A percentile compares a stretch with the other conserved stretches of the same genome.
Conservation (phyloP, 2,113 vertebrate species). For the Myrmecophaga tridactyla region DNA sequence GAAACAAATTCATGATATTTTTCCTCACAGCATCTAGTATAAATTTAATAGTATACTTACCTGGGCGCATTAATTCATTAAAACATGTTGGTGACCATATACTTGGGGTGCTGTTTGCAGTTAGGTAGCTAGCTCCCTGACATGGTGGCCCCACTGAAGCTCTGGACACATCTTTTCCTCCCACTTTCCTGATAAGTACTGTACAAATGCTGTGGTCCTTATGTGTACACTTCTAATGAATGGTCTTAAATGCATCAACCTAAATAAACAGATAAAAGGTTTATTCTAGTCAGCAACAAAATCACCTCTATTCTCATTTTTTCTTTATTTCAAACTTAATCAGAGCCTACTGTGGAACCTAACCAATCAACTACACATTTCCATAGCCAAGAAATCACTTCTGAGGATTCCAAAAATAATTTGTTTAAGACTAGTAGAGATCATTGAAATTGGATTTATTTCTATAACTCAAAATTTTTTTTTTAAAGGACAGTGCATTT, state of each 20-base stretch:
- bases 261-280: slow-evolving; percentile 39
- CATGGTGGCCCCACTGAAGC: neutral
- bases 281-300: slow-evolving; percentile 43
- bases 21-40: neutral
- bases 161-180: neutral
- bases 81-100: neutral
- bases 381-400: slow-evolving; percentile 56
- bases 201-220: neutral
- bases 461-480: slow-evolving; percentile 29
- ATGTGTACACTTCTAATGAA: neutral
- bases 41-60: neutral
- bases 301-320: slow-evolving; percentile 57
- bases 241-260: slow-evolving; percentile 33
- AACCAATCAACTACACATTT: slow-evolving; percentile 43
- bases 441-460: slow-evolving; percentile 66
- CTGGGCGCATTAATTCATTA: neutral
- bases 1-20: neutral
- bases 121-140: neutral
- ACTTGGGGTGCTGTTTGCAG: neutral
- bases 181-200: neutral
- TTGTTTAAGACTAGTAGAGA: slow-evolving; percentile 56
- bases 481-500: slow-evolving; percentile 54
- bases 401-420: slow-evolving; percentile 52
- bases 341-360: neutral
- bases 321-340: slow-evolving; percentile 46